phyloP scores from a whole-genome alignment of 2,888 invertebrate species.

The Acronicta alni region DNA sequence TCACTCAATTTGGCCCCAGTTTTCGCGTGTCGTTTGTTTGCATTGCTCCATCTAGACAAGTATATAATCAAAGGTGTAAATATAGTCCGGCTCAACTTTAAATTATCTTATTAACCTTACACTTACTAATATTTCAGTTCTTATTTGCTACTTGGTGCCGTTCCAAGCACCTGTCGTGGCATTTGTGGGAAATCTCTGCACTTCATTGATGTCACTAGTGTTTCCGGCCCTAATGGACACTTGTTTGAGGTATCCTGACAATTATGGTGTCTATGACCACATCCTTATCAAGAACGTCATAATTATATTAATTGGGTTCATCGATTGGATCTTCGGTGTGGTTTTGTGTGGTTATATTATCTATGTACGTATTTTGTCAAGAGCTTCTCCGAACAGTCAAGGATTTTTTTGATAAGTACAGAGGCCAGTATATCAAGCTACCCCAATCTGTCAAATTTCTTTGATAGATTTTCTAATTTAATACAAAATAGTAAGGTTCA shows the following conservation, averaged over 20 bases:
- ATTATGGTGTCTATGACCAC: not conserved
- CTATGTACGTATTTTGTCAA: slow-evolving; percentile 3
- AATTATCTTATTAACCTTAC: not conserved
- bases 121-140: slow-evolving; percentile 6
- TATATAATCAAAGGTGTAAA: too few relatives aligned
- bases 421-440: too few relatives aligned
- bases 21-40: too few relatives aligned
- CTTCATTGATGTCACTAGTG: slow-evolving; percentile 8
- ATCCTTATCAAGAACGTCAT: slow-evolving; percentile 5
- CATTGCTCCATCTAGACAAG: too few relatives aligned
- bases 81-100: too few relatives aligned
- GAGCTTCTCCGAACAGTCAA: not conserved
- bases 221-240: slow-evolving; percentile 14
- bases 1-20: too few relatives aligned
- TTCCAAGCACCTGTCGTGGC: slow-evolving; percentile 16
- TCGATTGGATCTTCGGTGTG: slow-evolving; percentile 1
- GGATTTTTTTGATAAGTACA: not conserved
- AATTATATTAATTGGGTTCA: not conserved
- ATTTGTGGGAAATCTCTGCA: slow-evolving; percentile 13
- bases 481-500: too few relatives aligned
- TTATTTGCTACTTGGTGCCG: slow-evolving; percentile 11
- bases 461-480: too few relatives aligned
- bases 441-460: too few relatives aligned
- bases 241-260: slow-evolving; percentile 6
- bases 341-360: slow-evolving; percentile 1